Evolutionary conservation across 2,797 vertebrate genomes (phyloP), one percentile per base, ranked within the genome.

Genomic region (Crocodylus rhombifer): DNA sequence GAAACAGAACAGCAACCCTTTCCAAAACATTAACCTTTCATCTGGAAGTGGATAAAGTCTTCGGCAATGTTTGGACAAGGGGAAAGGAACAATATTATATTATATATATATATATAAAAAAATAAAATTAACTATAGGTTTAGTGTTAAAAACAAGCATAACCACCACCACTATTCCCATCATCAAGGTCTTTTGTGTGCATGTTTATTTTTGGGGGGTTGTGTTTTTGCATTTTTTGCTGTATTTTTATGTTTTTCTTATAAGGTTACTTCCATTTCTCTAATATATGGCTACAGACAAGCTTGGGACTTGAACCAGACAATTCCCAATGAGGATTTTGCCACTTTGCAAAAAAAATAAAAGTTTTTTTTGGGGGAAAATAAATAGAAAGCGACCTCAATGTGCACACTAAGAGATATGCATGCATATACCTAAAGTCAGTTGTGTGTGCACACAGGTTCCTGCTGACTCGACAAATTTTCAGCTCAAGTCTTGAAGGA

Each of bases 361-460:
- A 42, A 42, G 42, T 8, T 42, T 42, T 42, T 42, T 42, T 42
- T 7, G 42, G 42, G 42, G 42, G 8, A 42, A 42, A 42, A 42
- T 8, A 42, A 42, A 42, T 42, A 42, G 42, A 42, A 42, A 42
- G 42, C 7, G 42, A 42, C 65, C 65, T 67, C 33, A 67, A 33
- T 2, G 7, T 8, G 77, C 18, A 57, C 5, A 28, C 5, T 42
- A 42, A 42, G 42, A 42, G 42, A 42, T 42, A 42, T 42, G 42
- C 42, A 42, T 42, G 21, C 3, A 51, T 62, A 61, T 61, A 67
- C 58, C 15, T 5, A 3, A 67, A 67, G 30, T 67, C n/a, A 11
- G 12, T 2, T 0, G 2, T 69, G 1, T 0, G 63, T 16, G 16
- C 64, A 51, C 28, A 74, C 5, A 1, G 3, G 17, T 21, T 69